Percentiles rank a stretch among this genome's conserved stretches.
phyloP scores from a whole-genome alignment of 2,888 invertebrate genomes.

The Portevinia maculata region DNA sequence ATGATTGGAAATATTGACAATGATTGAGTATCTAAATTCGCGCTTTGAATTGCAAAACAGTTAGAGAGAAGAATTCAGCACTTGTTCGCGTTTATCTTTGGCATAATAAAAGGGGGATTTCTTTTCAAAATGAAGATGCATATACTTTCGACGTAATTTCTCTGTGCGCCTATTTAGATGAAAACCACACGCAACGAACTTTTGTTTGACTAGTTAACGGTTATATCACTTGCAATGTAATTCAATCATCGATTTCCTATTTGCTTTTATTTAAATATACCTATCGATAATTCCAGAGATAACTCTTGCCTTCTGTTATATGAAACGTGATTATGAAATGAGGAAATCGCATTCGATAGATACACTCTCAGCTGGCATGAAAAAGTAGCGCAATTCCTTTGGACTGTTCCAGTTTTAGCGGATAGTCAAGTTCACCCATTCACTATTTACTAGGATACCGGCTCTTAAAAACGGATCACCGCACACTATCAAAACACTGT shows the following conservation, averaged over 20 bases:
- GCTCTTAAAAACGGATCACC: conserved; percentile 63
- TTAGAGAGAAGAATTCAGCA: conserved; percentile 20
- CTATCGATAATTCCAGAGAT: conserved; percentile 7
- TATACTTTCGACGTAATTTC: conserved; percentile 55
- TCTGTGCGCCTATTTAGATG: conserved; percentile 43
- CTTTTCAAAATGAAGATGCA: conserved; percentile 6
- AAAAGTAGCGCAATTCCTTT: conserved; percentile 37
- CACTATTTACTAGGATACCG: conserved; percentile 68
- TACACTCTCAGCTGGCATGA: conserved; percentile 10
- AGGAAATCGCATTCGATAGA: conserved; percentile 39
- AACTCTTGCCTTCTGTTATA: conserved; percentile 51
- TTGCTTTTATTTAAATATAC: conserved; percentile 16
- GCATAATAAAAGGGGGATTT: conserved; percentile 16
- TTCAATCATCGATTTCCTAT: conserved; percentile 59
- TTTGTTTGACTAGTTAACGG: conserved; percentile 31
- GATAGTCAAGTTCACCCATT: conserved; percentile 60
- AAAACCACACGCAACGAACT: neutral
- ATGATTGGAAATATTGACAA: conserved; percentile 18
- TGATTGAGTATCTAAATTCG: conserved; percentile 31
- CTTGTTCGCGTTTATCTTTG: conserved; percentile 29
- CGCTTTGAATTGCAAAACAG: conserved; percentile 44
- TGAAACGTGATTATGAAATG: conserved; percentile 54
- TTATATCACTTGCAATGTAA: conserved; percentile 60
- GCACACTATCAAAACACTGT: conserved; percentile 29
- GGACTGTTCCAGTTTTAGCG: conserved; percentile 52